phyloP scores from a whole-genome alignment of 2,888 invertebrate genomes.

The Euclidia mi region DNA sequence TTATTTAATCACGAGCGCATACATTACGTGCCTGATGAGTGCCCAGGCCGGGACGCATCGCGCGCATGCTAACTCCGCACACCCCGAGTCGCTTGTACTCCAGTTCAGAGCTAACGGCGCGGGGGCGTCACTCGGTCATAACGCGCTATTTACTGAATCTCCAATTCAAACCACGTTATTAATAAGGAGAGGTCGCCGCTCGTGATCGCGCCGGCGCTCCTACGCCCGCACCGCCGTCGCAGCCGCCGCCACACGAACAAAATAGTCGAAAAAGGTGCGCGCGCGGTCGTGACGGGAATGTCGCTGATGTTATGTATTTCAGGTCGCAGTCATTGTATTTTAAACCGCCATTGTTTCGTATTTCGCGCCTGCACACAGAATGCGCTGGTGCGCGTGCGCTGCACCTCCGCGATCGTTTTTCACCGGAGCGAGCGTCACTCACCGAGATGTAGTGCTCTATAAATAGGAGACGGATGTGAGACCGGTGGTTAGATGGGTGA shows the following conservation, averaged over 20 bases:
- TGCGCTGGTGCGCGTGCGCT: conserved; percentile 53
- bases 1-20: conserved; percentile 80
- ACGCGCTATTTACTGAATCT: conserved; percentile 64
- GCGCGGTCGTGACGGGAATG: conserved; percentile 87
- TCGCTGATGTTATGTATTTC: conserved; percentile 82
- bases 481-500: background rate
- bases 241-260: conserved; percentile 68
- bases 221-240: conserved; percentile 50
- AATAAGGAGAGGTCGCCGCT: conserved; percentile 77
- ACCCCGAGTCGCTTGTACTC: conserved; percentile 11
- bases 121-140: conserved; percentile 48
- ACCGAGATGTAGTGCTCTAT: conserved; percentile 58
- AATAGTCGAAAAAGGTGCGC: conserved; percentile 86
- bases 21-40: conserved; percentile 70
- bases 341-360: conserved; percentile 88
- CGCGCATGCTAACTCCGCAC: conserved; percentile 64
- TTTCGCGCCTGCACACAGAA: conserved; percentile 81
- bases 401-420: conserved; percentile 51
- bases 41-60: conserved; percentile 52
- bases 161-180: conserved; percentile 85
- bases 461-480: conserved; percentile 49
- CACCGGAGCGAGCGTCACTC: conserved; percentile 60
- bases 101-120: conserved; percentile 17
- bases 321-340: conserved; percentile 87
- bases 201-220: conserved; percentile 66